phyloP scores from a whole-genome alignment of 2,113 vertebrate genomes.

The Hippoglossus stenolepis region DNA sequence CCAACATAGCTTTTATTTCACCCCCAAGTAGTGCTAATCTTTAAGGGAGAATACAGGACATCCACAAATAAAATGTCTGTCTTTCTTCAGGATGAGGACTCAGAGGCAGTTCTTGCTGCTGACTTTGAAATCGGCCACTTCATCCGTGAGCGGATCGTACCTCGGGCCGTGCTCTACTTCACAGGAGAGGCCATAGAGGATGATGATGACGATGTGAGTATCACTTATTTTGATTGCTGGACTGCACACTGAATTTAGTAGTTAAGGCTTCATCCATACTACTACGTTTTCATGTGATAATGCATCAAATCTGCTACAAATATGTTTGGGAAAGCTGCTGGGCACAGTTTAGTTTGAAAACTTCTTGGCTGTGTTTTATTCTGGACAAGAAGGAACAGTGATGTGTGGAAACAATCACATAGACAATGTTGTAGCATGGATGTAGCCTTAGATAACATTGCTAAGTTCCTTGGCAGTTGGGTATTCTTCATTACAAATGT shows the following conservation, averaged over 20 bases:
- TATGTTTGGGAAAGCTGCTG: too few relatives aligned
- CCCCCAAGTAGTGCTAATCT: background rate
- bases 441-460: background rate
- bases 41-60: background rate
- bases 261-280: background rate
- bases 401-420: too few relatives aligned
- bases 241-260: background rate
- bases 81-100: constrained; percentile 91
- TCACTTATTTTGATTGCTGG: background rate
- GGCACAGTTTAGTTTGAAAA: too few relatives aligned
- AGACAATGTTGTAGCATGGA: background rate
- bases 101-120: constrained; percentile 94
- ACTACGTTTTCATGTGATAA: too few relatives aligned
- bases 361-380: too few relatives aligned
- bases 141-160: constrained; percentile 96
- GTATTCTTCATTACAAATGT: background rate
- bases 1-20: too few relatives aligned
- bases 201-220: constrained; percentile 94
- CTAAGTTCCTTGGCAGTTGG: background rate
- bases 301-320: too few relatives aligned
- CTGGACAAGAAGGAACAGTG: too few relatives aligned
- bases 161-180: constrained; percentile 97
- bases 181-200: constrained; percentile 99
- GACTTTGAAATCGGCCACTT: constrained; percentile 99
- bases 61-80: background rate